phyloP scores from a whole-genome alignment of 2,113 vertebrate genomes.

The Scomber colias region DNA sequence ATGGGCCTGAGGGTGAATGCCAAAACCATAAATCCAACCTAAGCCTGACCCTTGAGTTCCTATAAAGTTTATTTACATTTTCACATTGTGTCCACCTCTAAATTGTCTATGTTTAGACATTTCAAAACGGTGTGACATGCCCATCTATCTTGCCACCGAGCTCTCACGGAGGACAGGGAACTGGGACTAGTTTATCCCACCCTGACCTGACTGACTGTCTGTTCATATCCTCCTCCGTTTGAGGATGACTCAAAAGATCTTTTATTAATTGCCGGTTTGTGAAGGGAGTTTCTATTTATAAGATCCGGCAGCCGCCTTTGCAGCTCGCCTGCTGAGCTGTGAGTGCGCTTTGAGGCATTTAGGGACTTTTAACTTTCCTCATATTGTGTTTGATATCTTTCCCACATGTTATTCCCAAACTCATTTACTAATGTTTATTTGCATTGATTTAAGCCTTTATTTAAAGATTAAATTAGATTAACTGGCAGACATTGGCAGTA shows the following conservation, averaged over 20 bases:
- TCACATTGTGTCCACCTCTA: slow-evolving; percentile 83
- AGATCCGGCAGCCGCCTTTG: slow-evolving; percentile 45
- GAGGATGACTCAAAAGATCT: slow-evolving; percentile 70
- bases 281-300: slow-evolving; percentile 75
- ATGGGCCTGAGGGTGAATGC: slow-evolving; percentile 86
- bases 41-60: slow-evolving; percentile 84
- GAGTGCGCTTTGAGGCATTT: slow-evolving; percentile 63
- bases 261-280: slow-evolving; percentile 76
- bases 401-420: slow-evolving; percentile 61
- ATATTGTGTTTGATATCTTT: slow-evolving; percentile 70
- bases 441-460: slow-evolving; percentile 71
- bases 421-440: slow-evolving; percentile 73
- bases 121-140: slow-evolving; percentile 72
- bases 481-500: slow-evolving; percentile 59
- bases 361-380: slow-evolving; percentile 69
- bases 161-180: slow-evolving; percentile 52
- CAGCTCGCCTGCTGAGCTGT: slow-evolving; percentile 57
- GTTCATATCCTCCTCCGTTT: slow-evolving; percentile 57
- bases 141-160: slow-evolving; percentile 68
- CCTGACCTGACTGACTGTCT: slow-evolving; percentile 65
- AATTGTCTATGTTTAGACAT: slow-evolving; percentile 84
- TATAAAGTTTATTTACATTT: slow-evolving; percentile 91
- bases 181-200: slow-evolving; percentile 69
- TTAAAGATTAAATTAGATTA: slow-evolving; percentile 72
- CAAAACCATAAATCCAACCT: slow-evolving; percentile 89